Conservation (phyloP, 2,113 vertebrate genomes). For the Menura novaehollandiae region DNA sequence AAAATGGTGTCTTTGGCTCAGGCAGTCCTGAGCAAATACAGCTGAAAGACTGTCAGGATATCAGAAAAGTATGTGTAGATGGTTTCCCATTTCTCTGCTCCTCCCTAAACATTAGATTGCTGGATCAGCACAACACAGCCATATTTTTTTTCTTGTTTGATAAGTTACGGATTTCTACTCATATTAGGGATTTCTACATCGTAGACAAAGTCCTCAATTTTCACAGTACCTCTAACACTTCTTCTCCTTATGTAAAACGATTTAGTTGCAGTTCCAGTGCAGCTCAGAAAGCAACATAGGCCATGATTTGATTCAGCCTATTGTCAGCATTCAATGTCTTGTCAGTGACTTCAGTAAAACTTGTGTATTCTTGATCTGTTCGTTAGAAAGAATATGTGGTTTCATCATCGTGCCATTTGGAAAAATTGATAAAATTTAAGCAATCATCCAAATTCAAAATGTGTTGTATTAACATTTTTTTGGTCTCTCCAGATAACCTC, state of each 20-base stretch:
- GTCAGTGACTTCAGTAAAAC: background rate
- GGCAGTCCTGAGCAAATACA: background rate
- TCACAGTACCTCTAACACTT: background rate
- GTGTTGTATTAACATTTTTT: background rate
- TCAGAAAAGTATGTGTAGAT: background rate
- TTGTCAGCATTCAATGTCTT: background rate
- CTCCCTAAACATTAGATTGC: background rate
- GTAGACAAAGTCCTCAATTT: background rate
- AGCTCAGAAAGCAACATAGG: background rate
- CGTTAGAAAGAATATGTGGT: background rate
- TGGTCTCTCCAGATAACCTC: background rate
- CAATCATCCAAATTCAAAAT: background rate
- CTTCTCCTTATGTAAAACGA: background rate
- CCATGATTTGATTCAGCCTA: fast-evolving
- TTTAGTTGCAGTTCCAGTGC: background rate
- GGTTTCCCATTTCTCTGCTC: background rate
- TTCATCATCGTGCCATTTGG: background rate
- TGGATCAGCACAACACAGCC: background rate
- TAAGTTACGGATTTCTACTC: background rate
- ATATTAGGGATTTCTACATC: background rate
- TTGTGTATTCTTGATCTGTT: background rate
- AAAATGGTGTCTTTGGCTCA: background rate
- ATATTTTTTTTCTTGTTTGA: background rate
- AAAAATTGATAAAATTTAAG: background rate
- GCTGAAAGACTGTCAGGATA: background rate